Percentiles rank a stretch among this genome's conserved stretches.
Conservation (phyloP, 2,797 vertebrate genomes). For the Enteromius afrohamiltoni region DNA sequence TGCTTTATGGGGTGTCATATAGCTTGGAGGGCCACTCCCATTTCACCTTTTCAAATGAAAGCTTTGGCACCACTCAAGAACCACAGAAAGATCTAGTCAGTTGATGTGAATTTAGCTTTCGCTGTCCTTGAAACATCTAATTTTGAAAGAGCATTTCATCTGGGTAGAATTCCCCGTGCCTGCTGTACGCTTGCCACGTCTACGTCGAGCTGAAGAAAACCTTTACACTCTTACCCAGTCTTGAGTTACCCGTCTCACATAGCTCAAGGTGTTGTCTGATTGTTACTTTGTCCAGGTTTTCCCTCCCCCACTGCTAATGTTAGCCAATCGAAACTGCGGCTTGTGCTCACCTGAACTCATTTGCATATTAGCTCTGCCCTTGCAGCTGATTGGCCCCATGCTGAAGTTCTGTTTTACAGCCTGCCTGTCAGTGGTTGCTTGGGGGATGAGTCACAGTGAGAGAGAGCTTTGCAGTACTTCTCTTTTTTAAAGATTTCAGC, state of each 20-base stretch:
- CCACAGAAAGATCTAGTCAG: not conserved
- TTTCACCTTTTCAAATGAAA: constrained; percentile 51
- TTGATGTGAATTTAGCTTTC: not conserved
- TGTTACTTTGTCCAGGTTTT: constrained; percentile 63
- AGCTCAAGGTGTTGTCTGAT: constrained; percentile 73
- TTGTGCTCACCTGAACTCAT: constrained; percentile 81
- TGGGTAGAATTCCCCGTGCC: constrained; percentile 64
- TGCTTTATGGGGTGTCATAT: constrained; percentile 60
- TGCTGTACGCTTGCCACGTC: constrained; percentile 62
- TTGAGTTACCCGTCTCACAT: constrained; percentile 68
- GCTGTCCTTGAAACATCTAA: not conserved
- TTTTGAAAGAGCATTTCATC: constrained; percentile 52
- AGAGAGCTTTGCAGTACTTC: constrained; percentile 80
- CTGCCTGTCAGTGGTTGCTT: constrained; percentile 75
- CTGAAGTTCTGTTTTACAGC: constrained; percentile 68
- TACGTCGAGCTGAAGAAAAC: constrained; percentile 51
- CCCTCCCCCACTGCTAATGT: constrained; percentile 59
- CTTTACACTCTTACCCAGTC: constrained; percentile 65
- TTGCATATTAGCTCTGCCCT: constrained; percentile 72
- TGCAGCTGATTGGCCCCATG: constrained; percentile 77
- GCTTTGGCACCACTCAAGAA: not conserved
- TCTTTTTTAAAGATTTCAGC: constrained; percentile 75
- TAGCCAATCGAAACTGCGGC: constrained; percentile 69
- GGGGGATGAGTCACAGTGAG: constrained; percentile 80
- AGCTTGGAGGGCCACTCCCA: constrained; percentile 50